Evolutionary conservation across 2,888 invertebrate species (phyloP).

Genomic region (Stomorhina lunata): DNA sequence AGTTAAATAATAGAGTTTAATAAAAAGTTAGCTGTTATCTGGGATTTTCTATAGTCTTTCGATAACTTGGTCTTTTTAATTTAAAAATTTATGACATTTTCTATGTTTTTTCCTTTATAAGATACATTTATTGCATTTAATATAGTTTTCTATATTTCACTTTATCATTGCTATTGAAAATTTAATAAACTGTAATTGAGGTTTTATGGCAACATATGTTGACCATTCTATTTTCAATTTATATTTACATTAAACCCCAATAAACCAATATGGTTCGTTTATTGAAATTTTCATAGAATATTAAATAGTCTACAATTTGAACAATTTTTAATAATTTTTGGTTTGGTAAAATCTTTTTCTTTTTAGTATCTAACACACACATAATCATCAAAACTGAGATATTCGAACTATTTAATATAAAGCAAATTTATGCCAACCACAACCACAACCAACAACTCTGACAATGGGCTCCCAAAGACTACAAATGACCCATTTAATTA

Average conservation of each 20-base stretch:
- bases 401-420: background rate
- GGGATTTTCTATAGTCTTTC: too few relatives aligned
- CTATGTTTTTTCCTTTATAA: too few relatives aligned
- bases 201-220: constrained; percentile 50
- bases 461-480: constrained; percentile 10
- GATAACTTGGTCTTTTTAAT: too few relatives aligned
- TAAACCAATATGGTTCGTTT: constrained; percentile 54
- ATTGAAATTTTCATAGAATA: constrained; percentile 53
- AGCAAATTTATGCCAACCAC: constrained; percentile 18
- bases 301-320: constrained; percentile 36
- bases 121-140: too few relatives aligned
- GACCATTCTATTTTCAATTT: constrained; percentile 14
- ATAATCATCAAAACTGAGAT: background rate
- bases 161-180: constrained; percentile 21
- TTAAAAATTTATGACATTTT: too few relatives aligned
- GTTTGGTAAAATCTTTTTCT: constrained; percentile 22
- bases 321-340: constrained; percentile 23
- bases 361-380: background rate
- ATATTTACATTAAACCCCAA: constrained; percentile 33
- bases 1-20: too few relatives aligned
- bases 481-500: constrained; percentile 44
- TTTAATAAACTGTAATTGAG: constrained; percentile 57
- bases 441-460: background rate
- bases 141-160: background rate
- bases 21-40: too few relatives aligned